Evolutionary conservation across 1,140 invertebrate species (phyloP), one percentile per base, ranked within the genome.

Genomic region (Nasonia vitripennis): DNA sequence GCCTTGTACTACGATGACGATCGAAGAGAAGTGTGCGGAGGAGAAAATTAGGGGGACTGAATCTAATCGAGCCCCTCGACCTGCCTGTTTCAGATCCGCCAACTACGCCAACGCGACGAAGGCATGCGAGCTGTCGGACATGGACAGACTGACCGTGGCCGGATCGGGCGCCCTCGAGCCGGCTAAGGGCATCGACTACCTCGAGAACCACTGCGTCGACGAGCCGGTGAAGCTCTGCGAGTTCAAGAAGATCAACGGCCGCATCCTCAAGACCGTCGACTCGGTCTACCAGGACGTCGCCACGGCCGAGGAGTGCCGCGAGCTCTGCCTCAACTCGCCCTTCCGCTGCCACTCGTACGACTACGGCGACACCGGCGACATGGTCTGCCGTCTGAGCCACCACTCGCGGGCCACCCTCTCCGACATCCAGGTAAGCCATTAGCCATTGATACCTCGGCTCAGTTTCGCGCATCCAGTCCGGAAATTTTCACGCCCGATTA

Each of bases 241-340:
- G 91, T 98, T 98, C 93, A 97, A 98, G 91, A 97, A 97, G 88
- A 94, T 98, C 87, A 95, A 95, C 45, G 97, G 97, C 0, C 95
- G 97, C 83, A 98, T 98, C 87, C 93, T 98, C 48, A 98, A 99
- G 93, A 98, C 98, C 0, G 98, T 98, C 3, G 98, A 99, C 89
- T 97, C 97, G 4, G 98, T 98, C 9, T 98, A 97, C 90, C 97
- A 98, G 93, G 97, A 98, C 89, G 96, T 98, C 1, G 96, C 96
- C 86, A 97, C 96, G 5, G 94, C 97, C 78, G 97, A 98, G 85
- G 97, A 98, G 93, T 98, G 97, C 91, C 95, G 97, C 75, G 97
- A 98, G 87, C 94, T 98, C 62, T 98, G 98, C 90, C 94, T 98
- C 37, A 97, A 96, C 89, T 97, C 97, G 12, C 96, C 97, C 10